Percentiles rank a stretch among this genome's conserved stretches.
Evolutionary conservation across 2,797 vertebrate species (phyloP).

Genomic region (Rachycentron canadum): DNA sequence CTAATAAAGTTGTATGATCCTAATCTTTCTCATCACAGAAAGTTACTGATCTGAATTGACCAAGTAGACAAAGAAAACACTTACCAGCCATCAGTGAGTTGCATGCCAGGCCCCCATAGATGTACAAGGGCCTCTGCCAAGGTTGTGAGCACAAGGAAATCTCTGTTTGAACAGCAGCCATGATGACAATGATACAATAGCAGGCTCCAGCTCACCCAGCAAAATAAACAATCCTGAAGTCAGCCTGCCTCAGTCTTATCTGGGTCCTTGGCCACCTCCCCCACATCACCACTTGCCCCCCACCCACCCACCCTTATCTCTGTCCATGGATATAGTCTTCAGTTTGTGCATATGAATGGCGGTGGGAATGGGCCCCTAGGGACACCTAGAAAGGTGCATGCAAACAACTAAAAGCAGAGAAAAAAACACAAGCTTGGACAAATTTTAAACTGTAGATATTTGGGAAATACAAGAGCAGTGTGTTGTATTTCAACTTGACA

Average conservation of each 20-base stretch:
- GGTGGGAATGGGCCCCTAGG: slow-evolving; percentile 31
- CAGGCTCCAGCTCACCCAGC: slow-evolving; percentile 7
- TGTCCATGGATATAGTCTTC: slow-evolving; percentile 1
- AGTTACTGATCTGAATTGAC: not conserved
- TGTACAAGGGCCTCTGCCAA: slow-evolving; percentile 59
- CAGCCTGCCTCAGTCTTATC: slow-evolving; percentile 58
- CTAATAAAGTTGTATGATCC: not conserved
- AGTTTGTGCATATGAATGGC: slow-evolving; percentile 64
- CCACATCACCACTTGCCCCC: slow-evolving; percentile 48
- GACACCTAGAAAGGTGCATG: slow-evolving; percentile 4
- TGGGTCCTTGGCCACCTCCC: slow-evolving; percentile 59
- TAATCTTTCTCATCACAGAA: not conserved
- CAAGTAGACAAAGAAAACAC: slow-evolving; percentile 40
- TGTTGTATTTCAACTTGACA: not conserved
- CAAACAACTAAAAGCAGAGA: slow-evolving; percentile 1
- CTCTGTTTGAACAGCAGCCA: slow-evolving; percentile 71
- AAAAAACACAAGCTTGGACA: not conserved
- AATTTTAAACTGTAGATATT: slow-evolving; percentile 18
- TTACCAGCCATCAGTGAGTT: slow-evolving; percentile 84
- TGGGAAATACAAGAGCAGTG: not conserved
- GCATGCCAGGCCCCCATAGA: slow-evolving; percentile 76
- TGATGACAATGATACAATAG: slow-evolving; percentile 51
- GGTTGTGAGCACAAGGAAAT: slow-evolving; percentile 40
- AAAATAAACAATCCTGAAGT: slow-evolving; percentile 38
- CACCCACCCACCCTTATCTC: slow-evolving; percentile 33